phyloP scores from a whole-genome alignment of 1,140 invertebrate species.

The Branchinecta lindahli region DNA sequence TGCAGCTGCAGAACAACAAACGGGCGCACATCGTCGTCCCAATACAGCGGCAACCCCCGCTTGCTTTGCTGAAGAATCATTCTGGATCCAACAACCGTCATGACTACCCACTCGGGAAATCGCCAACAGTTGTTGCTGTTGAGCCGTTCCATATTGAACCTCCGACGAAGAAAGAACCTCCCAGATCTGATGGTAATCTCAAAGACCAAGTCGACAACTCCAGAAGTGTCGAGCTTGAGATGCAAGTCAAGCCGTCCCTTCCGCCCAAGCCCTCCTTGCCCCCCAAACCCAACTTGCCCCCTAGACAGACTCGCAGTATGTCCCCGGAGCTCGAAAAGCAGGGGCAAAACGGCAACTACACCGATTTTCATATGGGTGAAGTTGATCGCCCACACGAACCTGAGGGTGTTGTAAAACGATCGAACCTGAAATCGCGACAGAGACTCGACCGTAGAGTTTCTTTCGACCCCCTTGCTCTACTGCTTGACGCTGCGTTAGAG shows the following conservation, averaged over 20 bases:
- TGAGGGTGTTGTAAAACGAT: constrained; percentile 11
- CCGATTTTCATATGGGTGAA: constrained; percentile 12
- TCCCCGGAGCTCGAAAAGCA: constrained; percentile 16
- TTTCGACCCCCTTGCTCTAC: constrained; percentile 88
- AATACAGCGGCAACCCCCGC: constrained; percentile 12
- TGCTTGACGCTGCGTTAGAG: constrained; percentile 89
- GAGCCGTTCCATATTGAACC: constrained; percentile 77
- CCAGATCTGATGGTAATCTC: constrained; percentile 28
- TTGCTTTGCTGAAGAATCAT: constrained; percentile 3
- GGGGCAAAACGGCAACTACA: constrained; percentile 10
- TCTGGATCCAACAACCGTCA: constrained; percentile 29
- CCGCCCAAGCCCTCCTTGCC: constrained; percentile 51
- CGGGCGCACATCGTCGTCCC: neutral
- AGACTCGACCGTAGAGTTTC: constrained; percentile 52
- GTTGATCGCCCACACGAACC: neutral
- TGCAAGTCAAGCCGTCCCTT: constrained; percentile 45
- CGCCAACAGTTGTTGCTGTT: constrained; percentile 46
- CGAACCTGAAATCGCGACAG: constrained; percentile 11
- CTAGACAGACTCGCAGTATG: constrained; percentile 31
- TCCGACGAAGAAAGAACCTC: constrained; percentile 30
- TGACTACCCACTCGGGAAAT: constrained; percentile 24
- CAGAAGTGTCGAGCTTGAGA: constrained; percentile 28
- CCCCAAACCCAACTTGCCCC: constrained; percentile 29
- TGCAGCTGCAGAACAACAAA: constrained; percentile 40
- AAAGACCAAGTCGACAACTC: constrained; percentile 19